phyloP scores from a whole-genome alignment of 64 coral and sea anemone genomes.

The Hydrozoanthus tunicans region DNA sequence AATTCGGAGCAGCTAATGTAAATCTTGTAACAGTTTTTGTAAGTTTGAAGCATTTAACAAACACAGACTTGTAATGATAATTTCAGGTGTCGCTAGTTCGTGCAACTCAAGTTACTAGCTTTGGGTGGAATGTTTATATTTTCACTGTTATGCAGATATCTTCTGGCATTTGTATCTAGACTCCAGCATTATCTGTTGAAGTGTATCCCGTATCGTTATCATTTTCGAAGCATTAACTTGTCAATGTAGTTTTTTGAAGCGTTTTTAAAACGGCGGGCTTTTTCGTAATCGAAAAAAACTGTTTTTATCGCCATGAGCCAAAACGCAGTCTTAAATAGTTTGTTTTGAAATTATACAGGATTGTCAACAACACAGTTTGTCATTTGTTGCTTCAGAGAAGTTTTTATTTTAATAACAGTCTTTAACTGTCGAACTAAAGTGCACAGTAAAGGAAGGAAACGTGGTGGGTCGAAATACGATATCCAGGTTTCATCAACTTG shows the following conservation, averaged over 20 bases:
- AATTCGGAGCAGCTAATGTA: not conserved
- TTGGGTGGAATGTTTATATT: not conserved
- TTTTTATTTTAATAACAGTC: not conserved
- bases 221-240: not conserved
- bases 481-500: not conserved
- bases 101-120: not conserved
- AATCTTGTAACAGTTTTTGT: not conserved
- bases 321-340: not conserved
- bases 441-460: not conserved
- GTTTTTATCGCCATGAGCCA: not conserved
- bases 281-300: not conserved
- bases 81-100: not conserved
- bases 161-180: not conserved
- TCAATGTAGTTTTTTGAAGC: not conserved
- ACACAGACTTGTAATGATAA: not conserved
- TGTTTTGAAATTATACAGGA: not conserved
- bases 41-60: not conserved
- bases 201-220: not conserved
- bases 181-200: constrained; percentile 9
- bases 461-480: constrained; percentile 52
- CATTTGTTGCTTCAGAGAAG: not conserved
- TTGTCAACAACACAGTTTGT: constrained; percentile 8
- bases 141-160: constrained; percentile 23
- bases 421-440: not conserved
- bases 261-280: constrained; percentile 27